Conservation (phyloP, 2,113 vertebrate genomes). For the Nyctibius bracteatus region DNA sequence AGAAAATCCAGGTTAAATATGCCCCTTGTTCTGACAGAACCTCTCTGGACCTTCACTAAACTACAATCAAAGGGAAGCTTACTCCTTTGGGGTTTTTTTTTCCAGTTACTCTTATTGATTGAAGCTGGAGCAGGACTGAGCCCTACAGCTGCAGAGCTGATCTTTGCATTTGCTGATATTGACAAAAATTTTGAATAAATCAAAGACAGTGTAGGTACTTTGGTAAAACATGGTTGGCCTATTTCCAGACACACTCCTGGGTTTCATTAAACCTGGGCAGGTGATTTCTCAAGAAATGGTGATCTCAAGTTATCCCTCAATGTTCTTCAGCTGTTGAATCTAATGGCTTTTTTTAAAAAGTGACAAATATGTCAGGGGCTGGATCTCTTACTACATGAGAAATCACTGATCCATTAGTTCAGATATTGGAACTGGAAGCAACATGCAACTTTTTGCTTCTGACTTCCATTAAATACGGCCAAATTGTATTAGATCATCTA, state of each 20-base stretch:
- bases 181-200: background rate
- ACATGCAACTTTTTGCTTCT: conserved; percentile 17
- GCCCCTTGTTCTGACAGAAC: background rate
- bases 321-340: background rate
- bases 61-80: background rate
- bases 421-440: conserved; percentile 9
- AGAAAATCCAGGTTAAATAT: background rate
- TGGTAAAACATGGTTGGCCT: background rate
- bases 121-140: background rate
- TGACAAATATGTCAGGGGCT: background rate
- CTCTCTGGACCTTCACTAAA: background rate
- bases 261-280: background rate
- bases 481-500: conserved; percentile 28
- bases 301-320: background rate
- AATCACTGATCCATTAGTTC: background rate
- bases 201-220: background rate
- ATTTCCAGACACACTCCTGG: background rate
- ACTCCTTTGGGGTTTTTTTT: background rate
- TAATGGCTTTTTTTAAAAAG: background rate
- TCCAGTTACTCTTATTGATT: background rate
- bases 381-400: background rate
- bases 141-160: background rate
- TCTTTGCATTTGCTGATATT: background rate
- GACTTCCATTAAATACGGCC: conserved; percentile 21
- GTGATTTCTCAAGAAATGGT: background rate